Base-by-base conservation (phyloP, 2,888 invertebrate genomes). In the Malacosoma neustria region DNA sequence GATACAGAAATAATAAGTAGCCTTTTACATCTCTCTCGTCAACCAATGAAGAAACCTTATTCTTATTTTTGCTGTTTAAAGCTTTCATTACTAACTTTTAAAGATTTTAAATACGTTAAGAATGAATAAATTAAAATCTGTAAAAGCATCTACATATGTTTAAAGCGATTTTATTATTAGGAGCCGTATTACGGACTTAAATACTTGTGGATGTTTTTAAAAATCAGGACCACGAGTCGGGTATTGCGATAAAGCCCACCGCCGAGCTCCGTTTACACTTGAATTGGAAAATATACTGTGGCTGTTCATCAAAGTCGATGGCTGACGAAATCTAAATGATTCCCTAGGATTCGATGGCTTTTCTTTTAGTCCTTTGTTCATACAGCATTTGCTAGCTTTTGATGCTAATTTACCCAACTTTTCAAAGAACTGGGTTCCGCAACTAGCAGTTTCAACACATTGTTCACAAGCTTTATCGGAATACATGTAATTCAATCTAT, bases 171-270 rank as follows among this genome's bases (percentile, higher is more conserved):
- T n/a, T n/a, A n/a, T n/a, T n/a, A n/a, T n/a, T n/a, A n/a, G n/a
- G n/a, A n/a, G n/a, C n/a, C n/a, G n/a, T n/a, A n/a, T n/a, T n/a
- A n/a, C n/a, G n/a, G n/a, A n/a, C n/a, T n/a, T n/a, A n/a, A n/a
- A n/a, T n/a, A n/a, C n/a, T n/a, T n/a, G n/a, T n/a, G n/a, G n/a
- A n/a, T n/a, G 14, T 14, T 22, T 12, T 58, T 51, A 81, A 51
- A 81, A 82, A 48, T 82, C 82, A 13, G 82, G 82, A 5, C 80
- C 80, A 41, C 54, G 60, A 2, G 48, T 41, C 9, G 64, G 63
- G 37, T 59, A 54, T 37, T 53, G 57, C 7, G 71, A 57, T 35
- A 81, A 36, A 14, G 77, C 66, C 82, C 82, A 82, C 30, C 71
- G 57, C 43, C 62, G 70, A 29, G 57, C 60, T 36, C 54, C 53